Percentiles rank a stretch among this genome's conserved stretches.
Evolutionary conservation across 2,113 vertebrate genomes (phyloP).

Genomic region (Microcebus tavaratra): DNA sequence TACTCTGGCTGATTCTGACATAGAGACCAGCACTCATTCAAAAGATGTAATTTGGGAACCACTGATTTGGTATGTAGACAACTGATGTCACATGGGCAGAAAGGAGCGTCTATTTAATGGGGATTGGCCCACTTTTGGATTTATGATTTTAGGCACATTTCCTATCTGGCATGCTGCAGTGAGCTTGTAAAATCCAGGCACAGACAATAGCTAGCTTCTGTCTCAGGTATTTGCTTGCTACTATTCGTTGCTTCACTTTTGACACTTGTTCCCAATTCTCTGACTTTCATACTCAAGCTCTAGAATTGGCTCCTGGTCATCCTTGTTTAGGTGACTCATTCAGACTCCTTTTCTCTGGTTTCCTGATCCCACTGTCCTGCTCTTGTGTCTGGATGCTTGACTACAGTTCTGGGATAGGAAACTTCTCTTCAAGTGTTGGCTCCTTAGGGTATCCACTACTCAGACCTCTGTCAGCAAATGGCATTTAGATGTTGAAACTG

Average conservation of each 20-base stretch:
- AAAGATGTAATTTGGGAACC: background rate
- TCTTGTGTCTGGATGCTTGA: background rate
- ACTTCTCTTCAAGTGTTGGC: background rate
- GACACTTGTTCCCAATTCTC: background rate
- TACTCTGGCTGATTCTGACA: background rate
- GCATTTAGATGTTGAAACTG: background rate
- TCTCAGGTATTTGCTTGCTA: background rate
- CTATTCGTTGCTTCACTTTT: background rate
- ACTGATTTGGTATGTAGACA: background rate
- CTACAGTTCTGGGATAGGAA: background rate
- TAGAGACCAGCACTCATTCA: background rate
- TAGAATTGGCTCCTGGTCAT: background rate
- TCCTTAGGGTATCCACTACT: background rate
- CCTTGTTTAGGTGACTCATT: background rate
- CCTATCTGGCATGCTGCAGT: background rate
- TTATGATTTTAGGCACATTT: background rate
- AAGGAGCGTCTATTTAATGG: background rate
- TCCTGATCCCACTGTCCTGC: background rate
- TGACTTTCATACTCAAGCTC: background rate
- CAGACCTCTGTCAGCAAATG: background rate
- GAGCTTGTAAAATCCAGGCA: background rate
- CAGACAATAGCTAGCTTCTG: background rate
- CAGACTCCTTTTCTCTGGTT: background rate
- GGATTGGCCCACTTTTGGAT: background rate
- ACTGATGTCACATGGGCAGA: background rate